These are phyloP conservation scores for Cnemophilus loriae DNA, from an alignment of 2,113 vertebrate genomes.

Conservation along the genomic window DNA sequence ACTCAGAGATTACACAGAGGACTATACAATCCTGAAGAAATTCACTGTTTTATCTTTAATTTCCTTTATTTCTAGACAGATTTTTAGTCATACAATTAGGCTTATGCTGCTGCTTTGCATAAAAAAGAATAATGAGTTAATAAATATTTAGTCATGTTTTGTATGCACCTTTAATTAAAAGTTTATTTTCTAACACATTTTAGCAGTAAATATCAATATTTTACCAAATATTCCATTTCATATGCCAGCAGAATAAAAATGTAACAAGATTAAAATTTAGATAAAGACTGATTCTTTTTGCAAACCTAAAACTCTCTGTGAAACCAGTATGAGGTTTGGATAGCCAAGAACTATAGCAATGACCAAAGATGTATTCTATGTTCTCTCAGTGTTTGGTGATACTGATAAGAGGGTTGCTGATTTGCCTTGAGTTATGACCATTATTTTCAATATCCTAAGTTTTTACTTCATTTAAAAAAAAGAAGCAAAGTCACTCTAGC, in stretches of 20 bases:
- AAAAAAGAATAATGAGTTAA: background rate
- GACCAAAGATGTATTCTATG: background rate
- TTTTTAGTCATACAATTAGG: background rate
- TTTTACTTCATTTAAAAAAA: background rate
- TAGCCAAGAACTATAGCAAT: background rate
- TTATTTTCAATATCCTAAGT: background rate
- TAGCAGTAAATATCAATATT: background rate
- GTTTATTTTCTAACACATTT: background rate
- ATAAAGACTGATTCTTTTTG: background rate
- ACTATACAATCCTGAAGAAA: background rate
- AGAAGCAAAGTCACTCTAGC: background rate
- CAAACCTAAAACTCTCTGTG: background rate
- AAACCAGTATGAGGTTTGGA: background rate
- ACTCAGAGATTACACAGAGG: background rate
- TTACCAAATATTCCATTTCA: background rate
- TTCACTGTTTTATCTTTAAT: background rate
- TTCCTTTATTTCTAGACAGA: background rate
- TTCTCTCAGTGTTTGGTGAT: background rate
- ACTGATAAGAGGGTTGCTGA: rapidly evolving
- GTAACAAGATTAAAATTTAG: background rate
- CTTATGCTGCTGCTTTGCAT: background rate
- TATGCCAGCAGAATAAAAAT: background rate
- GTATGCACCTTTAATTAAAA: background rate
- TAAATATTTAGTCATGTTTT: background rate
- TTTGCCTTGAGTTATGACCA: background rate